Evolutionary conservation across 2,113 vertebrate species (phyloP), one percentile per base, ranked within the genome.

Genomic region (Spermophilus dauricus): DNA sequence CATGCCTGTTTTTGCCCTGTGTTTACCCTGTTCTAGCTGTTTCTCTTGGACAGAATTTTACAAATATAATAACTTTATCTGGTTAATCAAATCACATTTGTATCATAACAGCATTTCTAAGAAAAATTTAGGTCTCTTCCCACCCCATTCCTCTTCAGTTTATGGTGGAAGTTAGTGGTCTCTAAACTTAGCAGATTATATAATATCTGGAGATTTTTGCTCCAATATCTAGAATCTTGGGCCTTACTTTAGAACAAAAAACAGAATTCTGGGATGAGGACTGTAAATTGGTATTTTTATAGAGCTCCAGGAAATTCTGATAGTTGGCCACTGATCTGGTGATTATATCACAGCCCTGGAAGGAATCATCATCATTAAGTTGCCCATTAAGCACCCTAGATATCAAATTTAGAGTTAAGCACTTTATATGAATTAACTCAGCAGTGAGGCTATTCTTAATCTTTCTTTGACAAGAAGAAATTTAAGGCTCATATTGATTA

Each of bases 41-140:
- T 87, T 84, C 58, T 92, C 28, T 75, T 81, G 72, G 53, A 87
- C 77, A 86, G 24, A 56, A n/a, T 88, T 80, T 93, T 76, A 85
- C 6, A 51, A 90, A 65, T 67, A 85, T 9, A 87, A 69, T 76
- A 48, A 89, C 63, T 75, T 90, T 88, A 85, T 88, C 82, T 82
- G 53, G 75, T 94, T 96, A 88, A 77, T 48, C 39, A 48, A 63
- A 67, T 81, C 84, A 24, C 5, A 65, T 87, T 87, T 89, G 26
- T 70, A 45, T 67, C 56, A 58, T 70, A 65, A 87, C 28, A 86
- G 32, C 53, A 78, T 76, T 92, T 97, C 77, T 86, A 88, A 86
- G 94, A 91, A 34, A 82, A 56, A 69, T 85, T 83, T 94, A 83
- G 77, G 53, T 26, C 69, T 89, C 73, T 63, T 48, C 18, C 22